phyloP scores from a whole-genome alignment of 2,888 invertebrate genomes.

The Melieria picta region DNA sequence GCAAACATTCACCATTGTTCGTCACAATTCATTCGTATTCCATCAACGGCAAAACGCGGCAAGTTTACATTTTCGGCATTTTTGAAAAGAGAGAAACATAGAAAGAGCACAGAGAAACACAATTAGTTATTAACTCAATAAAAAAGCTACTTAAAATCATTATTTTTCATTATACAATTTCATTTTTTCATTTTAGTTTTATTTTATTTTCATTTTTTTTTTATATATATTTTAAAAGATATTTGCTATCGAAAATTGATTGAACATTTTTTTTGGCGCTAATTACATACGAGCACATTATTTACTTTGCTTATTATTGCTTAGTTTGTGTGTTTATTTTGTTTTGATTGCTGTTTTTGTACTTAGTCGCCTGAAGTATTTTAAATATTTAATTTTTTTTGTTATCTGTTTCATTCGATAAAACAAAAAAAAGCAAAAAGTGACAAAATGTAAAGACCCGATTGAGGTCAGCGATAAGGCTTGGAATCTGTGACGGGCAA shows the following conservation, averaged over 20 bases:
- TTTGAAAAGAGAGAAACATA: background rate
- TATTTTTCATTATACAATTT: background rate
- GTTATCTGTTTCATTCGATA: background rate
- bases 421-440: no score
- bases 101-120: conserved; percentile 8
- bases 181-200: conserved; percentile 2
- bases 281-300: background rate
- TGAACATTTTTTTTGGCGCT: background rate
- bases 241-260: background rate
- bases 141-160: background rate
- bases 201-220: conserved; percentile 12
- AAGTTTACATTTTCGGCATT: background rate
- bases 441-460: no score
- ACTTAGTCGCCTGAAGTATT: conserved; percentile 14
- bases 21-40: background rate
- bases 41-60: background rate
- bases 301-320: background rate
- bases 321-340: background rate
- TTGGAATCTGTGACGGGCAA: conserved; percentile 8
- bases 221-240: background rate
- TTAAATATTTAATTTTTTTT: conserved; percentile 10
- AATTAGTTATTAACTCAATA: background rate
- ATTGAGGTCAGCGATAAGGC: background rate
- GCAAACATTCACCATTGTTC: background rate
- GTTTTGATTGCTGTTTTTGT: background rate